Evolutionary conservation across 2,113 vertebrate species (phyloP), one percentile per base, ranked within the genome.

Genomic region (Cheilinus undulatus): DNA sequence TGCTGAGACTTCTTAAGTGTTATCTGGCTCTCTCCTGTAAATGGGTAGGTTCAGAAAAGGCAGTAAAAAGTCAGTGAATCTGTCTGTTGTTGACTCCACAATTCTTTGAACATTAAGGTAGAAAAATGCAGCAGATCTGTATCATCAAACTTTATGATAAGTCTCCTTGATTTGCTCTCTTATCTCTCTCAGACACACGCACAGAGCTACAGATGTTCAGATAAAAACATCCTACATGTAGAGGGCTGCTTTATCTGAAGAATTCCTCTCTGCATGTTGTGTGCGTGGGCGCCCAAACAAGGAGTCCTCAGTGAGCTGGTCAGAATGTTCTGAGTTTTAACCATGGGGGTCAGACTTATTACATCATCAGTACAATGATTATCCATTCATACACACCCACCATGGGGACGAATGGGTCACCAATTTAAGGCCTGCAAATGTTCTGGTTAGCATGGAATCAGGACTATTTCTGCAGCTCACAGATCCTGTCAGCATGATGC

Each of bases 211-310:
- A 60, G 63, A 73, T 69, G 11, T 17, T 13, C 60, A 65, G 69
- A 85, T 67, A 51, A 7, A 20, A 2, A 10, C 20, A 8, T 9
- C 13, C 38, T 45, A 19, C 59, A 51, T 71, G 43, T 71, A 49
- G 38, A 40, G 17, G 8, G 13, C 42, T 54, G 14, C 53, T 26
- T 22, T 34, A 73, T 73, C 60, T 49, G 10, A 64, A 69, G 73
- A 75, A 76, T 70, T n/a, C 22, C 3, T 42, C 36, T 26, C 64
- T 45, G 61, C 75, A 19, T 58, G 62, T 30, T 48, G 70, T 36
- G 53, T 53, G 50, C 54, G 86, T 77, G 76, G 60, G 82, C 40
- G 32, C 48, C 46, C 62, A 14, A 45, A 88, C 84, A 90, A 90
- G 56, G 73, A 42, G 1, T 42, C 27, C 85, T 89, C 82, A 86